Percentiles rank a stretch among this genome's conserved stretches.
Evolutionary conservation across 2,888 invertebrate species (phyloP).

Genomic region (Norana najaformis): DNA sequence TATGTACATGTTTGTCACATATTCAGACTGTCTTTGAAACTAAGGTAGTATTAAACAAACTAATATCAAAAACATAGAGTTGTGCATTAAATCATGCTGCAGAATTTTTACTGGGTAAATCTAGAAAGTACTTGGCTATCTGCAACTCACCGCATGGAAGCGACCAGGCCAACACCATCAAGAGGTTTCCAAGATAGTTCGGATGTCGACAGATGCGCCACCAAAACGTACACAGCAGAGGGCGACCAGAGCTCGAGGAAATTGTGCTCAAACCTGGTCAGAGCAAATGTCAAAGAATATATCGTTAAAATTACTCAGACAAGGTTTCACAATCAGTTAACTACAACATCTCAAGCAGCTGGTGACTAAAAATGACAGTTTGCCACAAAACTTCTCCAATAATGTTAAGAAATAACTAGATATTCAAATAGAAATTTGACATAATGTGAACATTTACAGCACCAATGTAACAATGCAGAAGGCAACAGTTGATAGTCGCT

Average conservation of each 20-base stretch:
- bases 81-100: too few relatives aligned
- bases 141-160: constrained; percentile 8
- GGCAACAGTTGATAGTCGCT: not conserved
- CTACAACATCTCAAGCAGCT: not conserved
- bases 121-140: not conserved
- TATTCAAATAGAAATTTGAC: not conserved
- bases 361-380: not conserved
- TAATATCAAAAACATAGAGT: not conserved
- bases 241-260: not conserved
- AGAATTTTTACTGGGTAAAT: not conserved
- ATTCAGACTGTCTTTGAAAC: not conserved
- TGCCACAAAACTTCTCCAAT: not conserved
- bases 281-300: not conserved
- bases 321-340: not conserved
- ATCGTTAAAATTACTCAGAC: not conserved
- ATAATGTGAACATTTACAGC: not conserved
- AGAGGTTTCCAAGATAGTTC: not conserved
- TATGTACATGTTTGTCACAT: not conserved
- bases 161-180: not conserved
- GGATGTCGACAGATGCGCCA: constrained; percentile 14
- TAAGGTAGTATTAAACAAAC: not conserved
- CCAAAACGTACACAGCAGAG: constrained; percentile 8
- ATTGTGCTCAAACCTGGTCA: not conserved
- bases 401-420: not conserved
- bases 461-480: not conserved